Conservation (phyloP, 2,113 vertebrate genomes). For the Microtus richardsoni region DNA sequence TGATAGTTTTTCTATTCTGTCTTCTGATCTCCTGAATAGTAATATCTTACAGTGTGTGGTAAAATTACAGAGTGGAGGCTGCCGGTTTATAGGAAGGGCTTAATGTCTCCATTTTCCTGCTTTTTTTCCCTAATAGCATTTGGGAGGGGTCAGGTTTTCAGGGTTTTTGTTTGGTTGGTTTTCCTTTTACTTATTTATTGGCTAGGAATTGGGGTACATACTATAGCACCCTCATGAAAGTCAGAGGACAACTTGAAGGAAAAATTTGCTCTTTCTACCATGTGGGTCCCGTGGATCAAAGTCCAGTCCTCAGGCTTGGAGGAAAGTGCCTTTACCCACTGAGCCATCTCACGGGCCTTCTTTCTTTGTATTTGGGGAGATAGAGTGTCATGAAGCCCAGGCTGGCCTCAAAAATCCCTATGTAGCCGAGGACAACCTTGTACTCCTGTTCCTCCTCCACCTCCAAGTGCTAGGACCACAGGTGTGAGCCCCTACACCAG, state of each 20-base stretch:
- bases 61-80: neutral
- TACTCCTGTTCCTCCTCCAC: neutral
- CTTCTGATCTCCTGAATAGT: neutral
- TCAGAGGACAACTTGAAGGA: neutral
- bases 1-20: neutral
- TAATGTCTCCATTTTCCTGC: neutral
- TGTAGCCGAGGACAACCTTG: neutral
- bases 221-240: neutral
- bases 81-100: neutral
- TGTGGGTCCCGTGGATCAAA: neutral
- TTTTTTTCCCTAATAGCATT: too few relatives aligned
- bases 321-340: neutral
- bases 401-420: neutral
- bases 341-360: neutral
- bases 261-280: neutral
- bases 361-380: neutral
- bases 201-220: neutral
- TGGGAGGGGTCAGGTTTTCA: too few relatives aligned
- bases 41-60: neutral
- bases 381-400: neutral
- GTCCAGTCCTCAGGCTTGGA: neutral
- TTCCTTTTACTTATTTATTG: too few relatives aligned
- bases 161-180: neutral
- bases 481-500: neutral
- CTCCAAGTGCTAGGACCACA: neutral